Evolutionary conservation across 1,140 invertebrate species (phyloP).

Genomic region (Hermatobates lingyangjiaoensis): DNA sequence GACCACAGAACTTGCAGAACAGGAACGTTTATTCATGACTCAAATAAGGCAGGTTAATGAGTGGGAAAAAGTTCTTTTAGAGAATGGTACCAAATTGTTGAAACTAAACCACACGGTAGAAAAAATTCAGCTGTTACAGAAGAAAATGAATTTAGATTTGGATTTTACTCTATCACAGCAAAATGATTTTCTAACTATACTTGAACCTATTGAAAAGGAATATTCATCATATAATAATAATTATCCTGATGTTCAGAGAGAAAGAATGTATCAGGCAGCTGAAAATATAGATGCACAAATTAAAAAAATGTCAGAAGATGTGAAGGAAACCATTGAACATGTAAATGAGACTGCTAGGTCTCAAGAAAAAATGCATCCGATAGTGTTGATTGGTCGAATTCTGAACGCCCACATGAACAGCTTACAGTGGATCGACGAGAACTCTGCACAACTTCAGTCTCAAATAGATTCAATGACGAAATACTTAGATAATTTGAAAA

Average conservation of each 20-base stretch:
- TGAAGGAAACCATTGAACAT: slow-evolving; percentile 83
- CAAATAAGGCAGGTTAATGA: slow-evolving; percentile 87
- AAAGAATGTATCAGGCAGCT: slow-evolving; percentile 67
- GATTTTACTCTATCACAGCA: slow-evolving; percentile 87
- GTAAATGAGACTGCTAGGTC: slow-evolving; percentile 71
- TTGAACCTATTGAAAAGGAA: slow-evolving; percentile 69
- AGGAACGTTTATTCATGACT: slow-evolving; percentile 81
- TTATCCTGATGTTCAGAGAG: slow-evolving; percentile 65
- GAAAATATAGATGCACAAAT: slow-evolving; percentile 83
- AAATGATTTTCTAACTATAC: slow-evolving; percentile 71
- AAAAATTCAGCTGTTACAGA: slow-evolving; percentile 51
- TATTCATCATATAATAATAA: slow-evolving; percentile 39
- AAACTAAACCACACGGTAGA: slow-evolving; percentile 3
- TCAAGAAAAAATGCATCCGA: slow-evolving; percentile 69
- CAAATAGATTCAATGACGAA: slow-evolving; percentile 67
- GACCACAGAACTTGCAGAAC: slow-evolving; percentile 80
- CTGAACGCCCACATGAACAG: slow-evolving; percentile 93
- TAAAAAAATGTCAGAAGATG: slow-evolving; percentile 82
- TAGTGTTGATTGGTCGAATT: slow-evolving; percentile 78
- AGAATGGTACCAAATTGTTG: slow-evolving; percentile 70
- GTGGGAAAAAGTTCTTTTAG: slow-evolving; percentile 78
- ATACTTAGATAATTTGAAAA: slow-evolving; percentile 54
- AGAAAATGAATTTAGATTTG: slow-evolving; percentile 77
- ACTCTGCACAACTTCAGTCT: slow-evolving; percentile 47
- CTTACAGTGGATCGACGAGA: slow-evolving; percentile 77